A percentile compares a stretch with the other conserved stretches of the same genome.
Conservation (phyloP, 2,113 vertebrate species). For the Larimichthys polyactis region DNA sequence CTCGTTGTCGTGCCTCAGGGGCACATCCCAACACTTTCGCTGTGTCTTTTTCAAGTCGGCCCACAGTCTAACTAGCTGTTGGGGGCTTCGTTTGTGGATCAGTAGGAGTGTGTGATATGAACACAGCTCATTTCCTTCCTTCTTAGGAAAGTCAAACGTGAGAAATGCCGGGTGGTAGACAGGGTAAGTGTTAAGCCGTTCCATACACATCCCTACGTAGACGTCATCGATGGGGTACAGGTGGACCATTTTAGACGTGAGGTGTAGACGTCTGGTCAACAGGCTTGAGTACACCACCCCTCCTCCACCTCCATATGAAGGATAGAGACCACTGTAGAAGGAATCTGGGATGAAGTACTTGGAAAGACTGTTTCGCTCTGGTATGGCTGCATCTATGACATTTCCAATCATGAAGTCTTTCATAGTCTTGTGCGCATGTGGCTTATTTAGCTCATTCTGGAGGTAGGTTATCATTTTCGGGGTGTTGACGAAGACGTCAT, state of each 20-base stretch:
- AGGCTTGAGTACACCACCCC: constrained; percentile 82
- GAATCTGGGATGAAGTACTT: constrained; percentile 84
- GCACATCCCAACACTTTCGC: constrained; percentile 55
- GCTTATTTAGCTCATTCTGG: constrained; percentile 42
- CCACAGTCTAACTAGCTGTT: constrained; percentile 75
- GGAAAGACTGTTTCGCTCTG: constrained; percentile 26
- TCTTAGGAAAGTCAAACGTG: constrained; percentile 76
- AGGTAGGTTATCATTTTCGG: constrained; percentile 75
- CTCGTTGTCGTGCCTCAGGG: constrained; percentile 24
- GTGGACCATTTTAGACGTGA: constrained; percentile 73
- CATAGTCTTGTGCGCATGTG: not conserved
- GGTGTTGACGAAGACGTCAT: constrained; percentile 84
- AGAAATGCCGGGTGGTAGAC: constrained; percentile 78
- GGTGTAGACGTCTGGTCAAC: constrained; percentile 71
- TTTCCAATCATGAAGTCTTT: constrained; percentile 80
- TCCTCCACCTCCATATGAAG: constrained; percentile 80
- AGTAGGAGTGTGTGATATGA: constrained; percentile 75
- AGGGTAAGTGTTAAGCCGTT: constrained; percentile 68
- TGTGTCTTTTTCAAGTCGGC: constrained; percentile 7
- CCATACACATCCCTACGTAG: constrained; percentile 85
- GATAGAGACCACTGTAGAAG: constrained; percentile 83
- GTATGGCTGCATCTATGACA: constrained; percentile 61
- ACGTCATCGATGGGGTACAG: constrained; percentile 86
- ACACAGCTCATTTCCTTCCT: constrained; percentile 65
- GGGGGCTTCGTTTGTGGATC: constrained; percentile 81